phyloP scores from a whole-genome alignment of 2,888 invertebrate genomes.

The Drosophila anomelani region DNA sequence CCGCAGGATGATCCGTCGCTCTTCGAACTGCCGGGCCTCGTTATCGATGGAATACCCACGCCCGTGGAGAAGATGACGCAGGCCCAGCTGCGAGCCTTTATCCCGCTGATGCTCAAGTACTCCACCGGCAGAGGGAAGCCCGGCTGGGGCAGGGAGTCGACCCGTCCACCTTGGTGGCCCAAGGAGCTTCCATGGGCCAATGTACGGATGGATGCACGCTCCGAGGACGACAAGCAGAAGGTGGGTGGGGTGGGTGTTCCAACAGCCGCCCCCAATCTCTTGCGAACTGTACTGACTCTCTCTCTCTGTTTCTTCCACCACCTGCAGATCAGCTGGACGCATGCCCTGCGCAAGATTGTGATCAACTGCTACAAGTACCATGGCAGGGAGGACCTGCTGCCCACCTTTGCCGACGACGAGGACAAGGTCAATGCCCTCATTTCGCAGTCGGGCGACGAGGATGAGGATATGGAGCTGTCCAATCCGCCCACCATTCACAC shows the following conservation, averaged over 20 bases:
- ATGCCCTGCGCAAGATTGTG: slow-evolving; percentile 97
- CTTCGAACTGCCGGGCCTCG: slow-evolving; percentile 97
- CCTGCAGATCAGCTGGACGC: slow-evolving; percentile 97
- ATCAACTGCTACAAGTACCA: slow-evolving; percentile 99
- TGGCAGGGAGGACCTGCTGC: slow-evolving; percentile 96
- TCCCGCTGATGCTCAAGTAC: slow-evolving; percentile 98
- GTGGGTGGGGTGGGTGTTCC: slow-evolving; percentile 85
- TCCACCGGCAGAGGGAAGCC: slow-evolving; percentile 98
- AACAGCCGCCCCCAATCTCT: slow-evolving; percentile 48
- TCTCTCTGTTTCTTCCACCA: not conserved
- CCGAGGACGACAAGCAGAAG: slow-evolving; percentile 98
- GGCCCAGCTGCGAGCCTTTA: slow-evolving; percentile 97
- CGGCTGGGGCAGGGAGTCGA: slow-evolving; percentile 98
- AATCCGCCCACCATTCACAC: slow-evolving; percentile 73
- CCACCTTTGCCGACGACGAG: slow-evolving; percentile 96
- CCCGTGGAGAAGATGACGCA: slow-evolving; percentile 99
- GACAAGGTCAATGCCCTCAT: slow-evolving; percentile 90
- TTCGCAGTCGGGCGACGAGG: slow-evolving; percentile 79
- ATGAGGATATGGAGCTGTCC: slow-evolving; percentile 78
- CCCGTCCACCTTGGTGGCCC: slow-evolving; percentile 99
- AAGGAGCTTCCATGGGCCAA: slow-evolving; percentile 99
- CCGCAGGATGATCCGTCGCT: slow-evolving; percentile 93
- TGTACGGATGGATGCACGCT: slow-evolving; percentile 97
- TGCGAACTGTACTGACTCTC: slow-evolving; percentile 39
- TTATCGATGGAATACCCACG: slow-evolving; percentile 98